phyloP scores from a whole-genome alignment of 2,113 vertebrate genomes.

The Salminus brasiliensis region DNA sequence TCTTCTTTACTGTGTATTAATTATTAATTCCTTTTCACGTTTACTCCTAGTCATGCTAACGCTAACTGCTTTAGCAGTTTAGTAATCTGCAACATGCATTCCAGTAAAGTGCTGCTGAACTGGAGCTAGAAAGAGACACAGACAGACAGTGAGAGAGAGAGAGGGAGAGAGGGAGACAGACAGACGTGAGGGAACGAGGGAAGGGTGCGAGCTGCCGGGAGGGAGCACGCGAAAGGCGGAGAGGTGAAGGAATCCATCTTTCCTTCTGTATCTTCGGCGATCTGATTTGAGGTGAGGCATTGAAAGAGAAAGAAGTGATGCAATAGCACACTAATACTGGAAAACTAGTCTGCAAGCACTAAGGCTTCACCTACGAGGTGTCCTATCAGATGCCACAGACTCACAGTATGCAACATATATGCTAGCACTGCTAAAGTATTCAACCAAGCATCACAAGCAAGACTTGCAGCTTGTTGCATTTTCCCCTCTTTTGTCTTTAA shows the following conservation, averaged over 20 bases:
- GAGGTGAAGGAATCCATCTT: conserved; percentile 29
- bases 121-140: background rate
- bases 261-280: conserved; percentile 14
- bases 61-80: too few relatives aligned
- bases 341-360: background rate
- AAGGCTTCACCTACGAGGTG: background rate
- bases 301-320: conserved; percentile 23
- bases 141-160: background rate
- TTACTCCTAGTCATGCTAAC: too few relatives aligned
- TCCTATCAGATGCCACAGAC: background rate
- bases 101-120: background rate
- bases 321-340: conserved; percentile 4
- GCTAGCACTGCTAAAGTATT: background rate
- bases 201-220: background rate
- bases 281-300: conserved; percentile 21
- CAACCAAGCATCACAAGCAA: background rate
- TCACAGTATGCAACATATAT: background rate
- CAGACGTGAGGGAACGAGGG: background rate
- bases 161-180: background rate
- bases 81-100: too few relatives aligned
- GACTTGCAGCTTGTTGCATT: conserved; percentile 3
- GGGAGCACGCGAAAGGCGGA: conserved; percentile 23
- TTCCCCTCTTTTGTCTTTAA: background rate
- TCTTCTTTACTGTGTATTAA: too few relatives aligned
- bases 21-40: too few relatives aligned